phyloP scores from a whole-genome alignment of 2,797 vertebrate species.

The Labeo calbasu region DNA sequence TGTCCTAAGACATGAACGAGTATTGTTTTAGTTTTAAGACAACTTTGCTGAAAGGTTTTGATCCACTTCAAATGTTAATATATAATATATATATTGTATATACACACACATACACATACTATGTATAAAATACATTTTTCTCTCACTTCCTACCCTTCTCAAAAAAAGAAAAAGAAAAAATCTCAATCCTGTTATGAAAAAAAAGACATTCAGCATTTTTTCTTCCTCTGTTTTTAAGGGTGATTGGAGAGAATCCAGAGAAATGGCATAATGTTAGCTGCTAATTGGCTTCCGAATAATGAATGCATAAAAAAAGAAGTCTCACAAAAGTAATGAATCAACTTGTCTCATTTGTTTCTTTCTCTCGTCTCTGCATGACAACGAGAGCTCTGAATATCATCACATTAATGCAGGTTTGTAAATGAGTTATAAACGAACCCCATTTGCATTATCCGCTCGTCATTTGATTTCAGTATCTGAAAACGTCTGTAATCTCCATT shows the following conservation, averaged over 20 bases:
- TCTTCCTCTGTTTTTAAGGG: slow-evolving; percentile 10
- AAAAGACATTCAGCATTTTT: not conserved
- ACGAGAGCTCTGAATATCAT: slow-evolving; percentile 25
- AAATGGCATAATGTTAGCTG: slow-evolving; percentile 4
- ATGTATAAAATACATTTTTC: not conserved
- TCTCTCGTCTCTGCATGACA: slow-evolving; percentile 16
- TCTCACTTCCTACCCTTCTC: not conserved
- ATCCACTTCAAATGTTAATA: too few species aligned
- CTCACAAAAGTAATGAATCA: slow-evolving; percentile 27
- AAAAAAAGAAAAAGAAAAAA: not conserved
- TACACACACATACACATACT: not conserved
- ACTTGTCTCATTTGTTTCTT: slow-evolving; percentile 34
- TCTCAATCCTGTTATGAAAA: not conserved
- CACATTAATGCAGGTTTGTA: slow-evolving; percentile 35
- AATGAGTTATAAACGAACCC: slow-evolving; percentile 29
- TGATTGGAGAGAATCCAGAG: slow-evolving; percentile 4
- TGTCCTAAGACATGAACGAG: too few species aligned
- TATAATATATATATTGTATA: not conserved
- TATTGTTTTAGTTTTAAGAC: too few species aligned
- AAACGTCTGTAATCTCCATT: slow-evolving; percentile 23
- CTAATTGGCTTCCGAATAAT: slow-evolving; percentile 35
- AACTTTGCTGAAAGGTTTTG: too few species aligned
- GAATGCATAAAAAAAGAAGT: slow-evolving; percentile 16
- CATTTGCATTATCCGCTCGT: slow-evolving; percentile 34
- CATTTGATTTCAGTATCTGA: slow-evolving; percentile 32